These are phyloP conservation scores for Suricata suricatta DNA, from an alignment of 2,113 vertebrate genomes.

Conservation along the genomic window DNA sequence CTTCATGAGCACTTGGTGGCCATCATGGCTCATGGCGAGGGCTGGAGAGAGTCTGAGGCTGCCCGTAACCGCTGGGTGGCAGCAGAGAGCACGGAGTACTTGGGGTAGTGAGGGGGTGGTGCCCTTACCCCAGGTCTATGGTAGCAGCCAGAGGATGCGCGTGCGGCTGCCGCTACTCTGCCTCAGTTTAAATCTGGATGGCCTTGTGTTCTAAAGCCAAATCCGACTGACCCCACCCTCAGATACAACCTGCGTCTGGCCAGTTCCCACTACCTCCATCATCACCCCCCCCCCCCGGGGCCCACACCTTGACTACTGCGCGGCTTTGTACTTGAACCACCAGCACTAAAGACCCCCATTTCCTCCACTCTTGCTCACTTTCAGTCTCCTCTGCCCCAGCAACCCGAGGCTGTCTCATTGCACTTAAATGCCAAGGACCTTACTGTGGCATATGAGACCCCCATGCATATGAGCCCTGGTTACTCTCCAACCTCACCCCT, in stretches of 20 bases:
- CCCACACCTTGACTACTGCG: too few relatives aligned
- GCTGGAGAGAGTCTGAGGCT: background rate
- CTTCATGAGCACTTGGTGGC: background rate
- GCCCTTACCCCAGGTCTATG: background rate
- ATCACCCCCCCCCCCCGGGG: accelerated
- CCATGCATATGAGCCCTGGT: accelerated
- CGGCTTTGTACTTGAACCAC: background rate
- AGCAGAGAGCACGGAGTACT: background rate
- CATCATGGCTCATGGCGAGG: too few relatives aligned
- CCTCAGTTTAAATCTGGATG: background rate
- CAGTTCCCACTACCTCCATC: background rate
- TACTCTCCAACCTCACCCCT: background rate
- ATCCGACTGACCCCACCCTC: background rate
- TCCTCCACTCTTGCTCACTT: background rate
- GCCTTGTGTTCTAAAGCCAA: background rate
- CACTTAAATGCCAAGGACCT: background rate
- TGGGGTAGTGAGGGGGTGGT: background rate
- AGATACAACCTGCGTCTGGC: too few relatives aligned
- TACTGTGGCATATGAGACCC: background rate
- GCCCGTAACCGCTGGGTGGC: background rate
- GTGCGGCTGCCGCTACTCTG: too few relatives aligned
- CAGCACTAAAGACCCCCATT: background rate
- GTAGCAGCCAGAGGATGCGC: accelerated
- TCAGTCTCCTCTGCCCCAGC: background rate
- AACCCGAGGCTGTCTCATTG: background rate